phyloP scores from a whole-genome alignment of 2,797 vertebrate genomes.

The Hemitrygon akajei region DNA sequence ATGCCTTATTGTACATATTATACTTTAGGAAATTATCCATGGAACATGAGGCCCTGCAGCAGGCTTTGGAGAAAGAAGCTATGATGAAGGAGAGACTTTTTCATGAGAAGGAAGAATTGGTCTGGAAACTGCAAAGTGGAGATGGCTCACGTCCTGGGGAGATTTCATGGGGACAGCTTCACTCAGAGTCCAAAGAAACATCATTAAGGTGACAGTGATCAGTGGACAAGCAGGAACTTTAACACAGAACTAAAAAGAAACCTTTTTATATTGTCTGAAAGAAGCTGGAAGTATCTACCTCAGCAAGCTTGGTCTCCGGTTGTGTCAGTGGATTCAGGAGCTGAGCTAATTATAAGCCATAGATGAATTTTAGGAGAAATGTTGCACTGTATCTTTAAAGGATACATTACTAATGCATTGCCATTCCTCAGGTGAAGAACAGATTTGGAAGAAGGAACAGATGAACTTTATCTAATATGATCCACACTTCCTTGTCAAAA shows the following conservation, averaged over 20 bases:
- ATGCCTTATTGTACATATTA: background rate
- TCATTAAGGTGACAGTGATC: constrained; percentile 21
- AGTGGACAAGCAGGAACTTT: background rate
- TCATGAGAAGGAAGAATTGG: constrained; percentile 81
- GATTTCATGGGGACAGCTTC: background rate
- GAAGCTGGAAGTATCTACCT: constrained; percentile 8
- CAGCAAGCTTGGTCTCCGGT: background rate
- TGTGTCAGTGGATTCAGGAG: background rate
- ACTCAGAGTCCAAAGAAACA: background rate
- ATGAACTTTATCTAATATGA: background rate
- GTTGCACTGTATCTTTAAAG: background rate
- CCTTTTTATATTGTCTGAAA: background rate
- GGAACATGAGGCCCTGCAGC: constrained; percentile 67
- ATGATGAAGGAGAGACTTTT: constrained; percentile 58
- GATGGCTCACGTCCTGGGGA: constrained; percentile 52
- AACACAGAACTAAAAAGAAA: background rate
- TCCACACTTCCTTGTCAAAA: background rate
- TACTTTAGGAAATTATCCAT: constrained; percentile 69
- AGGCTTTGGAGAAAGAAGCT: constrained; percentile 68
- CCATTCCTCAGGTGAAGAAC: background rate
- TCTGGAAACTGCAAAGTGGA: constrained; percentile 69
- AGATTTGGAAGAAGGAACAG: background rate
- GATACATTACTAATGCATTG: background rate
- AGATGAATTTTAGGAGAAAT: background rate
- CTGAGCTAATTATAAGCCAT: background rate